A percentile compares a stretch with the other conserved stretches of the same genome.
phyloP scores from a whole-genome alignment of 2,113 vertebrate species.

The Alethe castanea region DNA sequence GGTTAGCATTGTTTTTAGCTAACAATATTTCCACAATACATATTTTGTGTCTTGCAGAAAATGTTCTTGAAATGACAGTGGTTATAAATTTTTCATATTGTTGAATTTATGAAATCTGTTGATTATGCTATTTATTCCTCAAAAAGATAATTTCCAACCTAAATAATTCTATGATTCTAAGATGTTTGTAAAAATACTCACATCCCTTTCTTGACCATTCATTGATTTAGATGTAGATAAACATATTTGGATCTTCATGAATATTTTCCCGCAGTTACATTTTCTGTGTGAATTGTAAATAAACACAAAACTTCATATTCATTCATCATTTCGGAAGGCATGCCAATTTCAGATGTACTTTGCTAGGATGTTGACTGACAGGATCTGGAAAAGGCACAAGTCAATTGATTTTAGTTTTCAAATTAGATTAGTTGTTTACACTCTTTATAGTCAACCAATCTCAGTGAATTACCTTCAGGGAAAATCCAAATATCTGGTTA shows the following conservation, averaged over 20 bases:
- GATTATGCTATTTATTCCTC: background rate
- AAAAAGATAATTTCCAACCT: background rate
- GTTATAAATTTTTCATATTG: background rate
- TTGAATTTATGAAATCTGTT: background rate
- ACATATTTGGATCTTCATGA: background rate
- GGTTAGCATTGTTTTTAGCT: background rate
- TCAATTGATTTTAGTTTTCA: background rate
- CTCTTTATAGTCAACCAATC: background rate
- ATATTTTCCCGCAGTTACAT: background rate
- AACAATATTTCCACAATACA: background rate
- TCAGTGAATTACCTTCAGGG: background rate
- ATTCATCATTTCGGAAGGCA: background rate
- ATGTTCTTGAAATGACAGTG: background rate
- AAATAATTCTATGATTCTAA: background rate
- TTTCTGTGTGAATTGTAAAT: background rate
- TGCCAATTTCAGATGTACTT: background rate
- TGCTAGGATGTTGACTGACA: background rate
- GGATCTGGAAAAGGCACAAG: background rate
- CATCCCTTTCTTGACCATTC: background rate
- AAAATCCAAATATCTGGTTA: background rate
- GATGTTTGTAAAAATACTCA: background rate
- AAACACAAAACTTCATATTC: background rate
- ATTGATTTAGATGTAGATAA: background rate
- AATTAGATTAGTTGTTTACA: background rate
- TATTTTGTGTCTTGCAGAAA: background rate